Percentiles rank a stretch among this genome's conserved stretches.
These are phyloP conservation scores for Cataglyphis altisquamis DNA, from an alignment of 2,888 invertebrate species.

Conservation along the genomic window DNA sequence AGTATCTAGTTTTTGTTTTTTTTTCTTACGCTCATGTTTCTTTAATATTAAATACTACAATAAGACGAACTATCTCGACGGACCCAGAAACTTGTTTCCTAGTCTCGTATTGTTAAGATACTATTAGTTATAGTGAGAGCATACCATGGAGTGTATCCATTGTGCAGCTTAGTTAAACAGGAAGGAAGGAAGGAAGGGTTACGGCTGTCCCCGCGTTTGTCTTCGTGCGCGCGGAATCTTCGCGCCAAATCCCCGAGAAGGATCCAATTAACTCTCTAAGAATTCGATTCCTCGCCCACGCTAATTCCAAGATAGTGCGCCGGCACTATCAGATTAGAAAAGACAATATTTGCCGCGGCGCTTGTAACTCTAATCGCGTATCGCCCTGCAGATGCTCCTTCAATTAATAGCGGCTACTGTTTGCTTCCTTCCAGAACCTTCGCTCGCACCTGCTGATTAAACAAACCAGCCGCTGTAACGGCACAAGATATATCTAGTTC, in stretches of 20 bases:
- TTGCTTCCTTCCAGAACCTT: slow-evolving; percentile 62
- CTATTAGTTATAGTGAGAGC: slow-evolving; percentile 47
- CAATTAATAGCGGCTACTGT: slow-evolving; percentile 71
- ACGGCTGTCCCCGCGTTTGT: slow-evolving; percentile 76
- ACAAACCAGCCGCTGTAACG: slow-evolving; percentile 33
- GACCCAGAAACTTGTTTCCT: slow-evolving; percentile 14
- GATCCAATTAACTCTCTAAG: slow-evolving; percentile 81
- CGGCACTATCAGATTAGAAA: slow-evolving; percentile 74
- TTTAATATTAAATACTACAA: not conserved
- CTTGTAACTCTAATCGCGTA: slow-evolving; percentile 74
- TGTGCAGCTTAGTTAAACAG: slow-evolving; percentile 77
- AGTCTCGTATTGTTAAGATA: slow-evolving; percentile 47
- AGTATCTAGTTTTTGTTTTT: not conserved
- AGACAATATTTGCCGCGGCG: slow-evolving; percentile 77
- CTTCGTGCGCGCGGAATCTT: slow-evolving; percentile 75
- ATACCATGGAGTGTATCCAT: slow-evolving; percentile 73
- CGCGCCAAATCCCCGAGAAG: slow-evolving; percentile 72
- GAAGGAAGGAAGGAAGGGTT: slow-evolving; percentile 71
- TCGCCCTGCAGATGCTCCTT: slow-evolving; percentile 71
- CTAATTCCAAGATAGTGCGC: slow-evolving; percentile 81
- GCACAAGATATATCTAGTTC: slow-evolving; percentile 23
- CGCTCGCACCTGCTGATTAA: slow-evolving; percentile 56
- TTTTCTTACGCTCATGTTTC: not conserved
- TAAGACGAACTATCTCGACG: not conserved
- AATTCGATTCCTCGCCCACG: slow-evolving; percentile 78